Evolutionary conservation across 2,113 vertebrate genomes (phyloP).

Genomic region (Eudyptes chrysolophus): DNA sequence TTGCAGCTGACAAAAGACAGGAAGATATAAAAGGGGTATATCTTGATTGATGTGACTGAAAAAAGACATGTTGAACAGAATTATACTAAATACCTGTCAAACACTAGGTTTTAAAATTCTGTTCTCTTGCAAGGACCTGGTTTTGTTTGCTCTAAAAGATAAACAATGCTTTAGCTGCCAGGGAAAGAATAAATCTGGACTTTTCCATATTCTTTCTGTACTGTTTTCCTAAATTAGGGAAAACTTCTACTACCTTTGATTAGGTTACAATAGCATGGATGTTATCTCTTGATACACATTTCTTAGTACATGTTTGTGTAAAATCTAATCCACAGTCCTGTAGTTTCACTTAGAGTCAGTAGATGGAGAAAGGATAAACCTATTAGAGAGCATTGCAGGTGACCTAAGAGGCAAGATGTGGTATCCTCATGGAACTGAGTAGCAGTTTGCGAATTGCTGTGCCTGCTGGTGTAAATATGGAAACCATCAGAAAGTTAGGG

Average conservation of each 20-base stretch:
- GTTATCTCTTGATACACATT: neutral
- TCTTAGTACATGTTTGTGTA: neutral
- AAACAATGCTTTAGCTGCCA: neutral
- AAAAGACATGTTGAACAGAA: neutral
- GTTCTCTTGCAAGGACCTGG: neutral
- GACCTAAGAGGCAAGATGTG: neutral
- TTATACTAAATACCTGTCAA: neutral
- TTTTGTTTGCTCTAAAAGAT: neutral
- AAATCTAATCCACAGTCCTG: neutral
- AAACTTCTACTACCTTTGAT: neutral
- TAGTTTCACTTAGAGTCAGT: neutral
- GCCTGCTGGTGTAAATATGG: conserved; percentile 70
- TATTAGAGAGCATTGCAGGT: neutral
- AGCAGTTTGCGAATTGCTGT: neutral
- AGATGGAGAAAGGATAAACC: neutral
- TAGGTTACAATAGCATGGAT: neutral
- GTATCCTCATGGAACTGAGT: neutral
- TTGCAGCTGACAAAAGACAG: neutral
- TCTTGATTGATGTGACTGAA: neutral
- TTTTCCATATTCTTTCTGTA: neutral
- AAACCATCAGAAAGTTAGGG: conserved; percentile 53
- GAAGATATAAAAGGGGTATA: neutral
- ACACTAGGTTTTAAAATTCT: neutral
- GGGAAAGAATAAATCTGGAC: neutral
- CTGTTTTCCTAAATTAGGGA: neutral